Evolutionary conservation across 1,140 invertebrate genomes (phyloP), one percentile per base, ranked within the genome.

Genomic region (Rhopalosiphum padi): DNA sequence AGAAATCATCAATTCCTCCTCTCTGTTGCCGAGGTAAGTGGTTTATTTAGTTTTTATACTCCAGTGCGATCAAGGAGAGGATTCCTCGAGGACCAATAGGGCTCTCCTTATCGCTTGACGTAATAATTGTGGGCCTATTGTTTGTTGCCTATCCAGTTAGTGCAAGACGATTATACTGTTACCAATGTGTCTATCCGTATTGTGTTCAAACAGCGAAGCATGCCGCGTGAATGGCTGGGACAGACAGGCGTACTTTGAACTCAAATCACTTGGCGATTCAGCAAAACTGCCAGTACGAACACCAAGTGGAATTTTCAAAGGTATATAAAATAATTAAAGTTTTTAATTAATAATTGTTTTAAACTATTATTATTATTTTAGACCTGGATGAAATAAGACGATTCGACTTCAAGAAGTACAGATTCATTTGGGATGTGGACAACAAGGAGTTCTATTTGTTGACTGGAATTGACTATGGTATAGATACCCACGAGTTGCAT

Each of bases 371-470:
- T 30, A 53, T 86, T 94, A n/a, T 85, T 55, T 88, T 86, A 91
- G 83, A 94, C 25, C 53, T 89, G 30, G 77, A 93, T 21, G 77
- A 93, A 46, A 93, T 87, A 25, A 93, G 90, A 93, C 87, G 46
- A 85, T 86, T 68, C 53, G 94, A 88, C 90, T 93, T 90, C 77
- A 97, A 97, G 94, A 97, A 97, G 94, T 95, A 96, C 85, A 96
- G 96, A 60, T 97, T 97, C 94, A 95, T 97, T 18, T 97, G 97
- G 97, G 96, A 97, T 94, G 94, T 95, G 25, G 95, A 96, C n/a
- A 95, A 95, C 7, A 95, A 95, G 92, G 95, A 95, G 94, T 98
- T 97, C 94, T 95, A 96, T 3, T 96, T 96, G 94, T 95, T 98
- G 5, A 95, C 96, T 90, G 97, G 97, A 15, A 94, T 97, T 30